Evolutionary conservation across 2,113 vertebrate genomes (phyloP).

Genomic region (Vulpes vulpes): DNA sequence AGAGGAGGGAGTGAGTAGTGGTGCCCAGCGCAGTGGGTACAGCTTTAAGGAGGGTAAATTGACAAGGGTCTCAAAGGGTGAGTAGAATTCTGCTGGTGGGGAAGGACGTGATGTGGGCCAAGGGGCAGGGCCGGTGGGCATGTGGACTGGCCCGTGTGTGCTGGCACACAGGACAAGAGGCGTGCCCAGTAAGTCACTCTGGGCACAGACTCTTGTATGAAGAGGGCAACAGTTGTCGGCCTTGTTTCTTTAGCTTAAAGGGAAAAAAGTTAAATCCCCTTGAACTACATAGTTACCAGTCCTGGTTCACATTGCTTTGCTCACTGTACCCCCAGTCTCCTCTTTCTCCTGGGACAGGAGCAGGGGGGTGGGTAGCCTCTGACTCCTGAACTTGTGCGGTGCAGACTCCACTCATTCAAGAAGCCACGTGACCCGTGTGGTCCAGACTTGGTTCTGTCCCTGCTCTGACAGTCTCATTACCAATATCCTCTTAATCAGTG

Average conservation of each 20-base stretch:
- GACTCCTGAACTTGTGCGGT: neutral
- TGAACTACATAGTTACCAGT: neutral
- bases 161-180: neutral
- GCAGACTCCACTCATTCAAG: neutral
- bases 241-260: slow-evolving; percentile 2
- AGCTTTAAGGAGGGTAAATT: neutral
- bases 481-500: slow-evolving; percentile 31
- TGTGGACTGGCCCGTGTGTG: neutral
- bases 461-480: slow-evolving; percentile 16
- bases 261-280: neutral
- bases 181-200: rapidly evolving
- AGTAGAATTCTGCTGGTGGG: neutral
- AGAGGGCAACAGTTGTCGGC: neutral
- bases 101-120: rapidly evolving
- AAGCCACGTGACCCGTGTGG: neutral
- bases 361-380: neutral
- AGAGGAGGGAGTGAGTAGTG: neutral
- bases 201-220: neutral
- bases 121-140: rapidly evolving
- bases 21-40: neutral
- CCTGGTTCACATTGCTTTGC: neutral
- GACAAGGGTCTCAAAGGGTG: neutral
- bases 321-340: neutral
- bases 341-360: neutral
- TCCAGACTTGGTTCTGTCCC: neutral